Conservation (phyloP, 2,797 vertebrate species). For the Natrix natrix region DNA sequence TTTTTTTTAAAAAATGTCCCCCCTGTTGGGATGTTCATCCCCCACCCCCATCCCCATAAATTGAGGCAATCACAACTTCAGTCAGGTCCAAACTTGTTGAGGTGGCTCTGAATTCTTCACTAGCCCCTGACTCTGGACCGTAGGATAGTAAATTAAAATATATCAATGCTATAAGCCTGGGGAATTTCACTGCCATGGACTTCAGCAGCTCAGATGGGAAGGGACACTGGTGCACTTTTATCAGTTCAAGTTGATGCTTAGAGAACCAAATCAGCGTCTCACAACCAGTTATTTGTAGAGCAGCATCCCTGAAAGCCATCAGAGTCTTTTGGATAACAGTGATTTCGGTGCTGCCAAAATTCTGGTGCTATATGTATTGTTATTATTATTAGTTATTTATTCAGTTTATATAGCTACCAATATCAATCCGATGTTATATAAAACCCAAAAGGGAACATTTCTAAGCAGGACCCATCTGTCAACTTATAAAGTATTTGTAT, state of each 20-base stretch:
- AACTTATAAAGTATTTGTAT: too few relatives aligned
- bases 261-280: not conserved
- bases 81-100: not conserved
- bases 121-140: not conserved
- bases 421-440: not conserved
- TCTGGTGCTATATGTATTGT: not conserved
- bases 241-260: not conserved
- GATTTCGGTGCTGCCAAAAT: not conserved
- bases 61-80: not conserved
- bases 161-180: not conserved
- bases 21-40: too few relatives aligned
- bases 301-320: not conserved
- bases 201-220: not conserved
- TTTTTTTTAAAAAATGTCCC: too few relatives aligned
- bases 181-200: not conserved
- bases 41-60: not conserved
- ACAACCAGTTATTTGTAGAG: not conserved
- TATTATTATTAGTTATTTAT: too few relatives aligned
- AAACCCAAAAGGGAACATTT: not conserved
- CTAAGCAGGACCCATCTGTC: not conserved
- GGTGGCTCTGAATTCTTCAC: not conserved
- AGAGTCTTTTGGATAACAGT: not conserved
- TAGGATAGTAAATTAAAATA: not conserved
- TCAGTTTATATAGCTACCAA: not conserved
- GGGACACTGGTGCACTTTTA: not conserved